Percentiles rank a stretch among this genome's conserved stretches.
These are phyloP conservation scores for Lepus oiostolus DNA, from an alignment of 2,797 vertebrate genomes.

Conservation along the genomic window DNA sequence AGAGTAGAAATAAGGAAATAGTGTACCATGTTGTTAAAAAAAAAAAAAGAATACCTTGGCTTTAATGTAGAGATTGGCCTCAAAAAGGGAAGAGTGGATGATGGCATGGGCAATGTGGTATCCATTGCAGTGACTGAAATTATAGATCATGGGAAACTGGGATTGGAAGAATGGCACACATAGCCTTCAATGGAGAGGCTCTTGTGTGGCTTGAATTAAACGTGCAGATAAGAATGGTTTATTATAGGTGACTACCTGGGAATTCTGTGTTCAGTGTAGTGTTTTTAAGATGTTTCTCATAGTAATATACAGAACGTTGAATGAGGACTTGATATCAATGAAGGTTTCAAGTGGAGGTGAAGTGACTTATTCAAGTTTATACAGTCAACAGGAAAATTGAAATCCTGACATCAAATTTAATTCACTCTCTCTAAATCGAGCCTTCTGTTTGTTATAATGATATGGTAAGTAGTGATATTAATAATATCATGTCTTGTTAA, in stretches of 20 bases:
- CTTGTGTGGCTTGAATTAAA: not conserved
- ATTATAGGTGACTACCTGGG: not conserved
- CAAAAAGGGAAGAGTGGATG: not conserved
- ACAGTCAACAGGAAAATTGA: not conserved
- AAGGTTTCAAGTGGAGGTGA: not conserved
- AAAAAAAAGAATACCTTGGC: not conserved
- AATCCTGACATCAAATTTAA: not conserved
- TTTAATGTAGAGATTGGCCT: not conserved
- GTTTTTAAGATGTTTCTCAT: not conserved
- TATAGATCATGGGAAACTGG: not conserved
- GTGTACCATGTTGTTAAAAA: not conserved
- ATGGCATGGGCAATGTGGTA: not conserved
- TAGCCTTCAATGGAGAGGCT: not conserved
- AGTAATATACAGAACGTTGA: not conserved
- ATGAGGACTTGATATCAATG: not conserved
- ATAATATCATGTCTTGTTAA: not conserved
- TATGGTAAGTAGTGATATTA: not conserved
- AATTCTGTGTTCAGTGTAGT: not conserved
- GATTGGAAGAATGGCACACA: not conserved
- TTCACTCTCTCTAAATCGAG: not conserved
- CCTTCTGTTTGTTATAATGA: not conserved
- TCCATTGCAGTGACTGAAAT: not conserved
- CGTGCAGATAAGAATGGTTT: not conserved
- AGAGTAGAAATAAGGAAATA: not conserved
- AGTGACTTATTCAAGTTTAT: not conserved